A percentile compares a stretch with the other conserved stretches of the same genome.
Evolutionary conservation across 2,888 invertebrate species (phyloP).

Genomic region (Euzophera pinguis): DNA sequence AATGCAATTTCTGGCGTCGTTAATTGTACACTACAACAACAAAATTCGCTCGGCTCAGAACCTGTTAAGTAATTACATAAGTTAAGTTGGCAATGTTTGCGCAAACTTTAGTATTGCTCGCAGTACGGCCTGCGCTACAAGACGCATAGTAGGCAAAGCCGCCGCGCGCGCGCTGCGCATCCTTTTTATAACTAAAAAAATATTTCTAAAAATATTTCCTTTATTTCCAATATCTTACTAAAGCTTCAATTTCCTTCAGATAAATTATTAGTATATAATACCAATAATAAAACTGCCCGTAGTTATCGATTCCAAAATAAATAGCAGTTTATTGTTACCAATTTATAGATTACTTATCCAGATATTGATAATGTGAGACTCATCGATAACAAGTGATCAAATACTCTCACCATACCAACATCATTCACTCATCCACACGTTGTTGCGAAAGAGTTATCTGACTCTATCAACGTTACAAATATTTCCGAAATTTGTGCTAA

Average conservation of each 20-base stretch:
- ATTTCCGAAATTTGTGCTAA: neutral
- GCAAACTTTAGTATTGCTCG: conserved; percentile 36
- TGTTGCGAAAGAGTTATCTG: conserved; percentile 31
- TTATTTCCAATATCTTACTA: too few relatives aligned
- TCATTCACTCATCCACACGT: conserved; percentile 28
- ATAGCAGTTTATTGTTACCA: conserved; percentile 13
- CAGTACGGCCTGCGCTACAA: conserved; percentile 14
- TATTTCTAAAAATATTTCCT: too few relatives aligned
- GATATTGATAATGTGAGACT: conserved; percentile 34
- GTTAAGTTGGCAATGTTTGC: conserved; percentile 50
- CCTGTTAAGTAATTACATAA: conserved; percentile 52
- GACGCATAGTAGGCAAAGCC: conserved; percentile 23
- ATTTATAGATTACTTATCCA: conserved; percentile 18
- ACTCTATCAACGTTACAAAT: neutral
- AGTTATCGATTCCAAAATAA: conserved; percentile 3
- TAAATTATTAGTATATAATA: neutral
- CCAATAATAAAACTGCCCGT: neutral
- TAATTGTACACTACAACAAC: conserved; percentile 42
- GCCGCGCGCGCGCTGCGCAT: conserved; percentile 25
- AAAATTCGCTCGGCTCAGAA: conserved; percentile 26
- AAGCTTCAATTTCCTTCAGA: neutral
- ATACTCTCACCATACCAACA: conserved; percentile 23
- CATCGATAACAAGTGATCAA: conserved; percentile 36
- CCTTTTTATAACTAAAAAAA: too few relatives aligned
- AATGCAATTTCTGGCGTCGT: conserved; percentile 16